A percentile compares a stretch with the other conserved stretches of the same genome.
Evolutionary conservation across 2,888 invertebrate species (phyloP).

Genomic region (Isotomurus palustris): DNA sequence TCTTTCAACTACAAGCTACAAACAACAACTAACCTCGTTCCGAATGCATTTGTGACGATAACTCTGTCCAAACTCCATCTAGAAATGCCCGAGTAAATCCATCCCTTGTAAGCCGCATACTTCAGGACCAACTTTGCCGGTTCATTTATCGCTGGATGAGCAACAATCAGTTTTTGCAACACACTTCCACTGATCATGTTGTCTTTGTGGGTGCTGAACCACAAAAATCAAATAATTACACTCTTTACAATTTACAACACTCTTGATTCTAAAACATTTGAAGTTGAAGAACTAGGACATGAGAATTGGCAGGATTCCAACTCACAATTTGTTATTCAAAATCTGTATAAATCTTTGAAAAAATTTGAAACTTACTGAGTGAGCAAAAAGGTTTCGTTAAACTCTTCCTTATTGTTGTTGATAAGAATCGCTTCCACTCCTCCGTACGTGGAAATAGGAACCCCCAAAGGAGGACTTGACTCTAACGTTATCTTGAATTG

Average conservation of each 20-base stretch:
- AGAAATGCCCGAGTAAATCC: conserved; percentile 78
- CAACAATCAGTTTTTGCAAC: conserved; percentile 76
- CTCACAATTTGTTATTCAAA: too few relatives aligned
- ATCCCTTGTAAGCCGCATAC: conserved; percentile 84
- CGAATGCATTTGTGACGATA: conserved; percentile 76
- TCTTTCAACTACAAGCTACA: too few relatives aligned
- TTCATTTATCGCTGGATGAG: conserved; percentile 77
- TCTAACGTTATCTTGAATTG: conserved; percentile 80
- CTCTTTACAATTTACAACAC: neutral
- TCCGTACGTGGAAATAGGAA: conserved; percentile 68
- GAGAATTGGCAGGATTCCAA: neutral
- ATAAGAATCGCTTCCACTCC: conserved; percentile 68
- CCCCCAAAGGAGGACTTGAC: conserved; percentile 58
- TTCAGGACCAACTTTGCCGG: conserved; percentile 66
- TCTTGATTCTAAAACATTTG: neutral
- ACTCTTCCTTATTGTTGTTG: conserved; percentile 51
- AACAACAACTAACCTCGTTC: conserved; percentile 68
- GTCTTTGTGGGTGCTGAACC: conserved; percentile 74
- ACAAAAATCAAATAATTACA: too few relatives aligned
- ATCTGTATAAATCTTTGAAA: too few relatives aligned
- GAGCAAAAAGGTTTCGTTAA: conserved; percentile 84
- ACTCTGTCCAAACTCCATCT: conserved; percentile 78
- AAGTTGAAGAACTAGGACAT: neutral
- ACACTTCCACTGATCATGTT: conserved; percentile 66
- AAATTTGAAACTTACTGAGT: conserved; percentile 70